Evolutionary conservation across 2,797 vertebrate species (phyloP).

Genomic region (Nasua narica): DNA sequence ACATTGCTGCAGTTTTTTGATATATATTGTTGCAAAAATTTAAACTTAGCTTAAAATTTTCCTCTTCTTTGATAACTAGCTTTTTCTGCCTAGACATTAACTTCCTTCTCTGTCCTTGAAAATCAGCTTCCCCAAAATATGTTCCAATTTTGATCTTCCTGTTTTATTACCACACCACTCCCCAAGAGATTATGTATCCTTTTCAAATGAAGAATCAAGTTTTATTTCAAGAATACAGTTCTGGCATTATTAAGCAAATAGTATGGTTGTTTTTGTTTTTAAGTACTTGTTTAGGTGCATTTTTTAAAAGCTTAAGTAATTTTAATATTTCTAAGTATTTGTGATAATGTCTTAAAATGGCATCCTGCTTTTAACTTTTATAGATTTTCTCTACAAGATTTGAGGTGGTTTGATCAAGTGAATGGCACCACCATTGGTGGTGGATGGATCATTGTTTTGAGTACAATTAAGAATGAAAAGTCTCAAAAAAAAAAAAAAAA

Average conservation of each 20-base stretch:
- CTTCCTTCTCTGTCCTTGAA: not conserved
- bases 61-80: not conserved
- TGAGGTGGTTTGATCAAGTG: not conserved
- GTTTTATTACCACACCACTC: not conserved
- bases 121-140: not conserved
- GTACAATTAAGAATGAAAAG: not conserved
- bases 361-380: not conserved
- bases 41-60: not conserved
- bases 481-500: too few species aligned
- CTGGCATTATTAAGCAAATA: not conserved
- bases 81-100: not conserved
- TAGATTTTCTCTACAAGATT: not conserved
- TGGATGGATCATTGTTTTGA: not conserved
- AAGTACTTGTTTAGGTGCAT: not conserved
- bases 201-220: not conserved
- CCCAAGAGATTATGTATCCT: not conserved
- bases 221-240: conserved; percentile 13
- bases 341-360: not conserved
- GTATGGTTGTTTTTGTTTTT: not conserved
- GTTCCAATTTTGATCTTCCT: not conserved
- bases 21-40: not conserved
- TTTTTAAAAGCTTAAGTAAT: not conserved
- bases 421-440: not conserved
- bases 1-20: not conserved
- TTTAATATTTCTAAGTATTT: not conserved